Percentiles rank a stretch among this genome's conserved stretches.
These are phyloP conservation scores for Gastrophryne carolinensis DNA, from an alignment of 2,797 vertebrate genomes.

Conservation along the genomic window DNA sequence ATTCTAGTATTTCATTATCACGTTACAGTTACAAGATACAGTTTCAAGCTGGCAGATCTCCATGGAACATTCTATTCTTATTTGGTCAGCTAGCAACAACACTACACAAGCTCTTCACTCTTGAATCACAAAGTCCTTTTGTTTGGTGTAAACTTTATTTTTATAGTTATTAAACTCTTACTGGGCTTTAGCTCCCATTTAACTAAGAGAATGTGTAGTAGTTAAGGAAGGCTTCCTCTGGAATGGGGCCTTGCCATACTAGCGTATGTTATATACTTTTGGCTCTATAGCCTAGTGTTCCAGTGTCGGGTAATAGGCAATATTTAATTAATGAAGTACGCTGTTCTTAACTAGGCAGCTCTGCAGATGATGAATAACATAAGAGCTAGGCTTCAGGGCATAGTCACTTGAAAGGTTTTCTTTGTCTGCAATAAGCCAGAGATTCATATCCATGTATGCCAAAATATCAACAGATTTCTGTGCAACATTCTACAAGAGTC, in stretches of 20 bases:
- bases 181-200: too few species aligned
- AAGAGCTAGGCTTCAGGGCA: not conserved
- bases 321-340: conserved; percentile 17
- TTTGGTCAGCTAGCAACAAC: not conserved
- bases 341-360: not conserved
- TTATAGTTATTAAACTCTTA: not conserved
- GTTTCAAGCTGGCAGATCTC: not conserved
- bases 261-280: not conserved
- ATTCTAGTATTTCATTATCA: conserved; percentile 23
- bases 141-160: not conserved
- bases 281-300: not conserved
- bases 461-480: not conserved
- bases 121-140: not conserved
- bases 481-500: too few species aligned
- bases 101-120: not conserved
- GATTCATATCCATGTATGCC: not conserved
- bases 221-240: too few species aligned
- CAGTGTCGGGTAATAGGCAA: not conserved
- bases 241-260: not conserved
- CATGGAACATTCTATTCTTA: conserved; percentile 15
- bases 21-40: conserved; percentile 4
- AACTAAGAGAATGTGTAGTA: too few species aligned
- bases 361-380: not conserved
- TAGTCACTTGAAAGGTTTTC: not conserved
- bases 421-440: not conserved